Percentiles rank a stretch among this genome's conserved stretches.
Evolutionary conservation across 2,888 invertebrate genomes (phyloP).

Genomic region (Pogonocherus hispidulus): DNA sequence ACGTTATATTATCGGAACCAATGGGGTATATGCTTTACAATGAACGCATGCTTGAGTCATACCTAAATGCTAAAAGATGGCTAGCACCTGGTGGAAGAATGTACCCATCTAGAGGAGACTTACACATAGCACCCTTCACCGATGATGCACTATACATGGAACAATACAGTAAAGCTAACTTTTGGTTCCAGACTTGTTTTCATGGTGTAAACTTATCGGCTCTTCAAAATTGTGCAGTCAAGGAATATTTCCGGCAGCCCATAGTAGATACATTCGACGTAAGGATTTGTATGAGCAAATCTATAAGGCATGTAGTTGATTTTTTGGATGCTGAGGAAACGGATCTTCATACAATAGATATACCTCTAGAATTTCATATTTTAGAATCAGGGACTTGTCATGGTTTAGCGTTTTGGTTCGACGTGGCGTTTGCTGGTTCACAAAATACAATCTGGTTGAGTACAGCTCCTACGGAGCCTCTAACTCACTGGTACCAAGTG

Average conservation of each 20-base stretch:
- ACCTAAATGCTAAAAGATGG: conserved; percentile 99
- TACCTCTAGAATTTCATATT: conserved; percentile 93
- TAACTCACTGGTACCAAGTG: conserved; percentile 93
- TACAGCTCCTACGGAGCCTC: conserved; percentile 96
- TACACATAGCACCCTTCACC: conserved; percentile 97
- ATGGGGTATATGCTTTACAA: conserved; percentile 99
- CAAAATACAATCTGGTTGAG: conserved; percentile 95
- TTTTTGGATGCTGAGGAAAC: conserved; percentile 93
- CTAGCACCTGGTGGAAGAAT: conserved; percentile 92
- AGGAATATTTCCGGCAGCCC: conserved; percentile 85
- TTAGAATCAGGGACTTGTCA: conserved; percentile 95
- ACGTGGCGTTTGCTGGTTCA: conserved; percentile 94
- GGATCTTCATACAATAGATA: conserved; percentile 95
- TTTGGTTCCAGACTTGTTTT: conserved; percentile 99
- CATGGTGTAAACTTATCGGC: conserved; percentile 97
- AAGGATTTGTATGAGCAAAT: conserved; percentile 95
- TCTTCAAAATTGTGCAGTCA: conserved; percentile 92
- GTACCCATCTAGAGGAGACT: conserved; percentile 97
- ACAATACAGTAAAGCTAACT: conserved; percentile 98
- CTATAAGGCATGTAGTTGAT: conserved; percentile 93
- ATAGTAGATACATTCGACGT: conserved; percentile 82
- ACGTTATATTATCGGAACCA: conserved; percentile 98
- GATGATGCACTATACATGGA: conserved; percentile 98
- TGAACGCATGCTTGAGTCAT: conserved; percentile 99
- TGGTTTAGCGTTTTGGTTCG: conserved; percentile 99